phyloP scores from a whole-genome alignment of 2,113 vertebrate species.

The Anarhynchus alexandrinus region DNA sequence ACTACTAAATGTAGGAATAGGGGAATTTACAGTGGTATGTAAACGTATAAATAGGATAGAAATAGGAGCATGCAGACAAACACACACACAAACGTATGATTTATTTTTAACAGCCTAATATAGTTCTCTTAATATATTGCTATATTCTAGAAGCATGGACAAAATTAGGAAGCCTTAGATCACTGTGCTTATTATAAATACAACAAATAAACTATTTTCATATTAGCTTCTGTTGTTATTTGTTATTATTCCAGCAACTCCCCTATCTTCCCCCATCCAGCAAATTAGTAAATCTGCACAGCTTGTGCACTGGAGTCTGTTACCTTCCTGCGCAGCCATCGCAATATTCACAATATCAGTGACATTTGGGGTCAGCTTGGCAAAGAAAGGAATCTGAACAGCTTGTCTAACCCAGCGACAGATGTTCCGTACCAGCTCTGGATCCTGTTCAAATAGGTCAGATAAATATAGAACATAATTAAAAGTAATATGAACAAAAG shows the following conservation, averaged over 20 bases:
- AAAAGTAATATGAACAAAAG: slow-evolving; percentile 73
- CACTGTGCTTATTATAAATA: background rate
- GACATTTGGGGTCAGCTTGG: slow-evolving; percentile 96
- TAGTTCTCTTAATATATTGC: background rate
- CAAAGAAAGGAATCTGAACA: slow-evolving; percentile 90
- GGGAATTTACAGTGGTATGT: background rate
- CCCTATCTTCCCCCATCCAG: background rate
- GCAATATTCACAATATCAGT: slow-evolving; percentile 91
- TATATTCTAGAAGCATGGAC: background rate
- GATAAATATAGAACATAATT: slow-evolving; percentile 75
- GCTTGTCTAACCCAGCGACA: slow-evolving; percentile 94
- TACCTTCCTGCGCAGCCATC: slow-evolving; percentile 88
- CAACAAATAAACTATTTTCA: background rate
- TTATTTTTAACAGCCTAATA: background rate
- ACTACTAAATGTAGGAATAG: background rate
- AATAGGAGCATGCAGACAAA: background rate
- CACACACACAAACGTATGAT: background rate
- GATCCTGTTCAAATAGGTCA: slow-evolving; percentile 86
- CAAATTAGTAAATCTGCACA: background rate
- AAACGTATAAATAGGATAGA: background rate
- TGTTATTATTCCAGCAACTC: background rate
- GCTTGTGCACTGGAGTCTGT: background rate
- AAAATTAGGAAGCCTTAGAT: background rate
- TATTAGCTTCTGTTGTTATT: background rate
- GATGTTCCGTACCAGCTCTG: slow-evolving; percentile 90